A percentile compares a stretch with the other conserved stretches of the same genome.
Conservation (phyloP, 2,113 vertebrate species). For the Spermophilus dauricus region DNA sequence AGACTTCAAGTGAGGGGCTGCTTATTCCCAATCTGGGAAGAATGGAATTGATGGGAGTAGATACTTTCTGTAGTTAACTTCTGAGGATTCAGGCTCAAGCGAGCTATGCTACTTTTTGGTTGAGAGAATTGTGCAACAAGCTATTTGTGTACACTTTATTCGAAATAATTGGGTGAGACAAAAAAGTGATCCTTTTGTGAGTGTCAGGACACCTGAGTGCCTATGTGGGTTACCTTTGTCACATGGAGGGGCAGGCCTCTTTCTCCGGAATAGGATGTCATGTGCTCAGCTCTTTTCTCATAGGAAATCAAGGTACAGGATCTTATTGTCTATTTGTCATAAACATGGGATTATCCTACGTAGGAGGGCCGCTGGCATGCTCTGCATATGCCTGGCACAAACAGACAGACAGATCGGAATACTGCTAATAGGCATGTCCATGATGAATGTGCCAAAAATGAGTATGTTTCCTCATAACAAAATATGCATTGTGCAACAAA, state of each 20-base stretch:
- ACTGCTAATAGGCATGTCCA: neutral
- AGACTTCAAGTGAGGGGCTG: neutral
- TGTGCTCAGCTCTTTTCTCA: neutral
- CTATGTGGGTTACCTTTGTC: no score
- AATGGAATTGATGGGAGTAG: neutral
- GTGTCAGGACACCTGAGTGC: neutral
- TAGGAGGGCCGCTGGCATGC: neutral
- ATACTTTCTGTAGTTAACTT: neutral
- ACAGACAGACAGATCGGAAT: slow-evolving; percentile 30
- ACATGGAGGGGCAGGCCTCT: accelerated
- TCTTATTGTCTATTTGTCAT: neutral
- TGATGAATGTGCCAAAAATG: slow-evolving; percentile 36
- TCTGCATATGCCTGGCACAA: neutral
- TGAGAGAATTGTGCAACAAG: neutral
- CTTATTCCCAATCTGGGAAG: neutral
- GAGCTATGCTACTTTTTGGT: neutral
- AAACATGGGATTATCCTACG: neutral
- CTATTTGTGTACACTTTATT: neutral
- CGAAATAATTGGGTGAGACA: neutral
- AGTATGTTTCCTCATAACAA: slow-evolving; percentile 67
- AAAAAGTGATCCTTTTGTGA: neutral
- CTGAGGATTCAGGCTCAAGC: neutral
- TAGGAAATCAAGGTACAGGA: neutral
- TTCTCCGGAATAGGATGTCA: neutral
- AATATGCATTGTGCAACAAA: slow-evolving; percentile 58